These are phyloP conservation scores for Mythimna impura DNA, from an alignment of 2,888 invertebrate species.

Conservation along the genomic window DNA sequence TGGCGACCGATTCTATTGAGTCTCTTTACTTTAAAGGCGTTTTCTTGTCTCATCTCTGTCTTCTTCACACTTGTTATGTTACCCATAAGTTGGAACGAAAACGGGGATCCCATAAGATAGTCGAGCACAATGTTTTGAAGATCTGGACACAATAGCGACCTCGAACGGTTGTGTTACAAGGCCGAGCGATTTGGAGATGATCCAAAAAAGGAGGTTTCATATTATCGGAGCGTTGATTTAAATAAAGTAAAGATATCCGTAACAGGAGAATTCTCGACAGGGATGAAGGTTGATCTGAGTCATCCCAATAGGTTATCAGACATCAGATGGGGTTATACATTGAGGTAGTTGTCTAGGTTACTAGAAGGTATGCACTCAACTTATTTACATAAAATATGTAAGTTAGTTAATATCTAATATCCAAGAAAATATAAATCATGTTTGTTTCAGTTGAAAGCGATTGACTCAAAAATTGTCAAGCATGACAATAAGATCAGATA, in stretches of 20 bases:
- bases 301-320: too few species aligned
- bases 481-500: not conserved
- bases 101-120: conserved; percentile 33
- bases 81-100: conserved; percentile 32
- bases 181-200: conserved; percentile 70
- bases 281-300: conserved; percentile 20
- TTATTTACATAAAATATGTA: conserved; percentile 21
- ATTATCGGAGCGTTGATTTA: conserved; percentile 56
- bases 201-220: conserved; percentile 68
- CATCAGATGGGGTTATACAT: conserved; percentile 7
- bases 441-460: conserved; percentile 16
- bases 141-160: conserved; percentile 55
- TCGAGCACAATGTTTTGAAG: conserved; percentile 49
- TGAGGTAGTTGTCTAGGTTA: not conserved
- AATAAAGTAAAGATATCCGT: conserved; percentile 50
- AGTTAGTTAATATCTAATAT: conserved; percentile 28
- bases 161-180: conserved; percentile 63
- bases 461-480: conserved; percentile 1
- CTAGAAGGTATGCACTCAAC: conserved; percentile 4
- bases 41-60: conserved; percentile 36
- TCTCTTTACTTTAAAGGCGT: conserved; percentile 36
- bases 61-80: conserved; percentile 41
- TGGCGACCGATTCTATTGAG: conserved; percentile 40
- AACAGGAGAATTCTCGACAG: conserved; percentile 28
- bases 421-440: not conserved